phyloP scores from a whole-genome alignment of 1,140 invertebrate species.

The Papilio polytes region DNA sequence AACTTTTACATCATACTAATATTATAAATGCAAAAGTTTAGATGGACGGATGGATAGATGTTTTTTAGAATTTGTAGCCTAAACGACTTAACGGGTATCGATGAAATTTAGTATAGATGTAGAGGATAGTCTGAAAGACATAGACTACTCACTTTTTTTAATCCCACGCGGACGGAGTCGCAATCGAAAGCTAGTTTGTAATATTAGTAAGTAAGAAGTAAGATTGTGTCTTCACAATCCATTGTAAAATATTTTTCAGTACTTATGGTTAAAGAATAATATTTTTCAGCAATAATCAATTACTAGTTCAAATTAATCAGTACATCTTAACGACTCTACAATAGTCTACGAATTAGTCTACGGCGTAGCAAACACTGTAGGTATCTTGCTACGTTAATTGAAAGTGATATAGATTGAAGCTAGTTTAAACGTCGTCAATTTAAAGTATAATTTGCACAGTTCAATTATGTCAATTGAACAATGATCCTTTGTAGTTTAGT shows the following conservation, averaged over 20 bases:
- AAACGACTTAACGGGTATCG: no score
- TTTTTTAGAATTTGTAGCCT: no score
- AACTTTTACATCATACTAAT: no score
- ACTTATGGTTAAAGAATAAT: background rate
- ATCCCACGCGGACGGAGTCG: no score
- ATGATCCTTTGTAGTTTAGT: background rate
- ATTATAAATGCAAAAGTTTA: no score
- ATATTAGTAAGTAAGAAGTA: no score
- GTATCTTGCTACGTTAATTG: background rate
- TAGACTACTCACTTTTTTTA: no score
- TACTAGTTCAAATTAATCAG: slow-evolving; percentile 3
- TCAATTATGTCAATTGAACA: background rate
- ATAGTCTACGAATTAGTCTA: slow-evolving; percentile 2
- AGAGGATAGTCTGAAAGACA: no score
- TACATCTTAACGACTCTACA: background rate
- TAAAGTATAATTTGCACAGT: background rate
- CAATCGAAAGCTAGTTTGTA: no score
- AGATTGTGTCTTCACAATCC: background rate
- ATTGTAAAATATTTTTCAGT: background rate
- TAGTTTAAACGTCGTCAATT: background rate
- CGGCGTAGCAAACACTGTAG: background rate
- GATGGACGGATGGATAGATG: no score
- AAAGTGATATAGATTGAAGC: background rate
- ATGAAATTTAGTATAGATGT: no score
- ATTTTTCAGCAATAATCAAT: background rate